Percentiles rank a stretch among this genome's conserved stretches.
These are phyloP conservation scores for Oegoconia quadripuncta DNA, from an alignment of 2,888 invertebrate genomes.

Conservation along the genomic window DNA sequence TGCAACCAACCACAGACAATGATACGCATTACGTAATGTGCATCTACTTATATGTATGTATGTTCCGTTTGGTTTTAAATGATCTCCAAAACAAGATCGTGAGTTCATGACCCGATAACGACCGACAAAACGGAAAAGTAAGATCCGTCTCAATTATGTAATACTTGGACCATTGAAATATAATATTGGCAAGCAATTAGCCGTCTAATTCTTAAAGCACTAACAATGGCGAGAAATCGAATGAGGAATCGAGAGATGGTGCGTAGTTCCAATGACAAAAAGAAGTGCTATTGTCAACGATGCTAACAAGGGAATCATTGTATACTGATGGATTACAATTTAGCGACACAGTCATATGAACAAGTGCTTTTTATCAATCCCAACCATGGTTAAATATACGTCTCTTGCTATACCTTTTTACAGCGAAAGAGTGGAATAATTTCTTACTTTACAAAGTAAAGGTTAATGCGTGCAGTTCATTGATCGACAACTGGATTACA, in stretches of 20 bases:
- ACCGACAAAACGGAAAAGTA: conserved; percentile 18
- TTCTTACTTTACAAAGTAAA: too few species aligned
- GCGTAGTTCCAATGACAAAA: neutral
- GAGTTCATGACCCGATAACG: conserved; percentile 24
- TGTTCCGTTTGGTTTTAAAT: neutral
- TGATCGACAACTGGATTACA: too few species aligned
- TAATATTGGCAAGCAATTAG: conserved; percentile 1
- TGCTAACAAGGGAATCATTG: too few species aligned
- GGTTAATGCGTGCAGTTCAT: too few species aligned
- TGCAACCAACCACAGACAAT: too few species aligned
- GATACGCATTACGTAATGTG: neutral
- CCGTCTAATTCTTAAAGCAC: neutral
- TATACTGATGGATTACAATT: too few species aligned
- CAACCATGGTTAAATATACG: too few species aligned
- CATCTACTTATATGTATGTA: neutral
- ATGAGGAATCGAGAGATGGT: neutral
- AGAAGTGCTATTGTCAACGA: neutral
- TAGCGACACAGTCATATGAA: too few species aligned
- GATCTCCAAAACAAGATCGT: conserved; percentile 21
- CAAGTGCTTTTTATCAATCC: too few species aligned
- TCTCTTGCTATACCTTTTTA: too few species aligned
- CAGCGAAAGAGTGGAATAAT: too few species aligned
- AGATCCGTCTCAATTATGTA: conserved; percentile 20
- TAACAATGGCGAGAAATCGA: conserved; percentile 9
- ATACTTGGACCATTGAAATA: conserved; percentile 23